These are phyloP conservation scores for Microchirus variegatus DNA, from an alignment of 2,797 vertebrate genomes.

Conservation along the genomic window DNA sequence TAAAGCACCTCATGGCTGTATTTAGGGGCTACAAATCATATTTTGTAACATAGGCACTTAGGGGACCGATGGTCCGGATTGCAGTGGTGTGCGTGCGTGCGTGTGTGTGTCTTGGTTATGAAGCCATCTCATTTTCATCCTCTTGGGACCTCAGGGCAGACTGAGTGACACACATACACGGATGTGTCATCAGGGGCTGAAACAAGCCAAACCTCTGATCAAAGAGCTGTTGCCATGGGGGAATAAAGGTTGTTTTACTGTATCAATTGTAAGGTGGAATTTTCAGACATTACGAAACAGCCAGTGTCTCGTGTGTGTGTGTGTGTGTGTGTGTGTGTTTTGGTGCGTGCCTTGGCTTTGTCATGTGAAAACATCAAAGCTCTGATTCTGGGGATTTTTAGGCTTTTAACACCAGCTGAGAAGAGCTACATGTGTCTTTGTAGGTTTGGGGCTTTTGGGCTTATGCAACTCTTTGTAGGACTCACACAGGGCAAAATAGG, in stretches of 20 bases:
- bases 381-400: slow-evolving; percentile 6
- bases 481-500: too few relatives aligned
- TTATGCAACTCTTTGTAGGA: too few relatives aligned
- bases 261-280: slow-evolving; percentile 45
- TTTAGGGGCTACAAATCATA: slow-evolving; percentile 79
- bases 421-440: too few relatives aligned
- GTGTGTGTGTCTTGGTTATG: slow-evolving; percentile 61
- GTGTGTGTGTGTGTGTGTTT: slow-evolving; percentile 6
- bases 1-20: slow-evolving; percentile 70
- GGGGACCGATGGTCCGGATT: slow-evolving; percentile 31
- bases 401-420: too few relatives aligned
- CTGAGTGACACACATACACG: slow-evolving; percentile 21
- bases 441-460: too few relatives aligned
- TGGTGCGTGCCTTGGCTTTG: slow-evolving; percentile 3
- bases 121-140: slow-evolving; percentile 70
- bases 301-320: slow-evolving; percentile 14
- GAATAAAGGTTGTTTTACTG: slow-evolving; percentile 55
- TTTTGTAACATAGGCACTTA: slow-evolving; percentile 69
- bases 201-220: slow-evolving; percentile 67
- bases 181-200: slow-evolving; percentile 51
- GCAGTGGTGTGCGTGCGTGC: slow-evolving; percentile 26
- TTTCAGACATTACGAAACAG: slow-evolving; percentile 41
- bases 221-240: slow-evolving; percentile 60
- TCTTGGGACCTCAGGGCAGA: slow-evolving; percentile 53
- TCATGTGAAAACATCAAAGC: slow-evolving; percentile 25